A percentile compares a stretch with the other conserved stretches of the same genome.
phyloP scores from a whole-genome alignment of 2,797 vertebrate genomes.

The Pseudochirops cupreus region DNA sequence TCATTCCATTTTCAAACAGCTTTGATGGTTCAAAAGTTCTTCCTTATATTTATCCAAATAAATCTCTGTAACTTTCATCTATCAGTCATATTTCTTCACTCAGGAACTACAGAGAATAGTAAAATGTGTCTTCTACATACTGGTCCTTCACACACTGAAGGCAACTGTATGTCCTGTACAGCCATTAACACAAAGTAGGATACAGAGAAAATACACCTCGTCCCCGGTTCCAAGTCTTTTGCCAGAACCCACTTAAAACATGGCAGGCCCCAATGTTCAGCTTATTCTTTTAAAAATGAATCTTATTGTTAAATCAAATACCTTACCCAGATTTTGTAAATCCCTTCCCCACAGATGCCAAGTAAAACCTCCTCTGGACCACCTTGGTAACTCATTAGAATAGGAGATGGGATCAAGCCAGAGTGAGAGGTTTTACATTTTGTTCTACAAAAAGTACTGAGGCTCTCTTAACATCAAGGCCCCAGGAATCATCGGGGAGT shows the following conservation, averaged over 20 bases:
- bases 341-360: rapidly evolving
- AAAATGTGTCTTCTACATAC: neutral
- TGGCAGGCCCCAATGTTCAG: rapidly evolving
- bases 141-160: neutral
- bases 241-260: rapidly evolving
- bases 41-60: neutral
- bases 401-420: neutral
- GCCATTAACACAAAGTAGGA: neutral
- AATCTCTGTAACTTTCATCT: neutral
- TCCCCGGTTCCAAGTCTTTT: rapidly evolving
- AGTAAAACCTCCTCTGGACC: neutral
- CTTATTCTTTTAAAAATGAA: neutral
- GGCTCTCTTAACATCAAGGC: neutral
- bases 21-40: neutral
- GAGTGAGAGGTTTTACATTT: slow-evolving; percentile 7
- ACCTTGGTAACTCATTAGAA: slow-evolving; percentile 40
- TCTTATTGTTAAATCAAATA: neutral
- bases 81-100: neutral
- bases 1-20: neutral
- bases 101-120: neutral
- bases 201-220: rapidly evolving
- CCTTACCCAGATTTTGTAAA: slow-evolving; percentile 37
- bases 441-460: neutral
- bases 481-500: neutral
- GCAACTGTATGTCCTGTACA: neutral